phyloP scores from a whole-genome alignment of 2,888 invertebrate species.

The Eubasilissa splendida region DNA sequence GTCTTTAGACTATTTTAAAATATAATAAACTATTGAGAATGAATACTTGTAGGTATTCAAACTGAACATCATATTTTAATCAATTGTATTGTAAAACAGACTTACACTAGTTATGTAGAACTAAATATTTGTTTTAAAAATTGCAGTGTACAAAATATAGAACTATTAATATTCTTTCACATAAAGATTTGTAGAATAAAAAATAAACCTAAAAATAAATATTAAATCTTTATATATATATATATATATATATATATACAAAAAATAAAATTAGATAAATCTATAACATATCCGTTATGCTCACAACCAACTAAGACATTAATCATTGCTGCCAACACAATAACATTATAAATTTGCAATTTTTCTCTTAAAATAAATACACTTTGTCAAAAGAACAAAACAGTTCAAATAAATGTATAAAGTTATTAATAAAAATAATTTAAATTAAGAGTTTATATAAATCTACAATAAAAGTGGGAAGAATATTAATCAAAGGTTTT shows the following conservation, averaged over 20 bases:
- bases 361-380: constrained; percentile 18
- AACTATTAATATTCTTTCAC: no score
- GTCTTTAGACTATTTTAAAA: constrained; percentile 1
- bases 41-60: not conserved
- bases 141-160: no score
- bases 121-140: not conserved
- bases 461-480: not conserved
- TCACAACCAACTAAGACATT: constrained; percentile 30
- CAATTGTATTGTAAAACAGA: constrained; percentile 3
- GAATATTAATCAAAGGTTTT: not conserved
- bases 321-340: constrained; percentile 21
- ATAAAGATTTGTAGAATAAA: no score
- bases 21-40: constrained; percentile 2
- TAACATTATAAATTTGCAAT: constrained; percentile 4
- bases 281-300: not conserved
- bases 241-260: not conserved
- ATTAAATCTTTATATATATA: not conserved
- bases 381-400: constrained; percentile 12
- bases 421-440: constrained; percentile 8
- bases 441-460: not conserved
- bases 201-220: no score
- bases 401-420: constrained; percentile 2
- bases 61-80: not conserved
- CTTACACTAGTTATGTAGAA: not conserved
- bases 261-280: constrained; percentile 7